Conservation (phyloP, 2,113 vertebrate species). For the Himantopus leucocephalus region DNA sequence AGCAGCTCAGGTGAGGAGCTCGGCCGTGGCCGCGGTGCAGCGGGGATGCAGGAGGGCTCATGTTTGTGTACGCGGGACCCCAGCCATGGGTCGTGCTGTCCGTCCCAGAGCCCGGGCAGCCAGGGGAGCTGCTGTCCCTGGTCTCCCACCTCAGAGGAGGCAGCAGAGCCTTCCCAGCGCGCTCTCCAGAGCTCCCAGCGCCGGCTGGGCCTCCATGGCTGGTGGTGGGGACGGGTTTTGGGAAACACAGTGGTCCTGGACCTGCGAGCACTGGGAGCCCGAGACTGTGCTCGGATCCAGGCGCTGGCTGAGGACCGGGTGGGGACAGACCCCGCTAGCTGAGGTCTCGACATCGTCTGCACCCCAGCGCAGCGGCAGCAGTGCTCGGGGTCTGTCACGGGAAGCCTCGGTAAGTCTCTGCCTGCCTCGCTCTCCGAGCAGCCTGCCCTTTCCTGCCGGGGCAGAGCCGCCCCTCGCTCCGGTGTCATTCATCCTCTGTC, state of each 20-base stretch:
- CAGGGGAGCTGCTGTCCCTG: accelerated
- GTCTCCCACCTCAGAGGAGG: accelerated
- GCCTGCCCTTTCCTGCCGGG: neutral
- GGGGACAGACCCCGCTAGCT: neutral
- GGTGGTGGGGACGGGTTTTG: neutral
- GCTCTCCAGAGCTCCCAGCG: neutral
- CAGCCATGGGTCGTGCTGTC: neutral
- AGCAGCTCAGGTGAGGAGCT: slow-evolving; percentile 81
- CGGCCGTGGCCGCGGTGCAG: accelerated
- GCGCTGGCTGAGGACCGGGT: accelerated
- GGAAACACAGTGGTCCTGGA: neutral
- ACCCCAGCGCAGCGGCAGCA: accelerated
- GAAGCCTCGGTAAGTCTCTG: neutral
- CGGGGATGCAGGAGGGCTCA: neutral
- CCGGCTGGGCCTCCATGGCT: neutral
- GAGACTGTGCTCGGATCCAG: neutral
- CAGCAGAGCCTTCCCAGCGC: accelerated
- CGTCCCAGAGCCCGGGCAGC: neutral
- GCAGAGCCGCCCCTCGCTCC: neutral
- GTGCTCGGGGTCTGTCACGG: neutral
- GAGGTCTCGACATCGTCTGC: accelerated
- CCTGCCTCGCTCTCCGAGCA: neutral
- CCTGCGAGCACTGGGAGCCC: neutral
- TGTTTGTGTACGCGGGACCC: too few relatives aligned
- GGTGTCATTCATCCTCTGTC: neutral